Evolutionary conservation across 2,113 vertebrate species (phyloP), one percentile per base, ranked within the genome.

Genomic region (Phaethornis superciliosus): DNA sequence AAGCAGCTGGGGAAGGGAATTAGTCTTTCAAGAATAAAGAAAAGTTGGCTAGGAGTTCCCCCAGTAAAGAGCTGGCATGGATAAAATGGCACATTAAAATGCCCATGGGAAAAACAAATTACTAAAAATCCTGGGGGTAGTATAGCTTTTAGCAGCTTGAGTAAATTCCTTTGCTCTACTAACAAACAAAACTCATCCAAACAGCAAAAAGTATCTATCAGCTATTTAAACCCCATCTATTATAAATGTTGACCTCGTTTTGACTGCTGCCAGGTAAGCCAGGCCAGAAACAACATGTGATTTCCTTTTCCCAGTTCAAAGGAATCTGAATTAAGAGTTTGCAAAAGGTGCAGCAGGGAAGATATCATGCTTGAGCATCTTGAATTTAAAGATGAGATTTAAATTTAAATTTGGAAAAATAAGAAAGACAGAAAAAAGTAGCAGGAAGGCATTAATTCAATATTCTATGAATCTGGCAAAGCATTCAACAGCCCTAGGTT

Each of bases 251-350:
- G 90, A 83, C 72, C 84, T 83, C 24, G 1, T 88, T 94, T 76
- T 77, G 14, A 58, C 70, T 81, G 64, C 49, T 90, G 92, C 81
- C 92, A 96, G 89, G 74, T 59, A 93, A 32, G 60, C 28, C 63
- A 81, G 54, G 86, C 95, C 94, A 96, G 92, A 93, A 95, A 95
- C 42, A 95, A 94, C 83, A 96, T 8, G 20, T 0, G 1, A 74
- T 94, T 96, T 96, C 86, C 89, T 95, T 67, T 83, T 85, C 83
- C 71, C 64, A 68, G 60, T 94, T 84, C 88, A 94, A 90, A 95
- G 54, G 63, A 90, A 86, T 87, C 54, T 8, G 32, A 94, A 55
- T 67, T 65, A 80, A 91, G 58, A 88, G 63, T 42, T 70, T 91
- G 92, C 60, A 90, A 72, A 94, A 96, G 65, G 46, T 84, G 69